These are phyloP conservation scores for Rhea americana DNA, from an alignment of 2,113 vertebrate genomes.

Conservation along the genomic window DNA sequence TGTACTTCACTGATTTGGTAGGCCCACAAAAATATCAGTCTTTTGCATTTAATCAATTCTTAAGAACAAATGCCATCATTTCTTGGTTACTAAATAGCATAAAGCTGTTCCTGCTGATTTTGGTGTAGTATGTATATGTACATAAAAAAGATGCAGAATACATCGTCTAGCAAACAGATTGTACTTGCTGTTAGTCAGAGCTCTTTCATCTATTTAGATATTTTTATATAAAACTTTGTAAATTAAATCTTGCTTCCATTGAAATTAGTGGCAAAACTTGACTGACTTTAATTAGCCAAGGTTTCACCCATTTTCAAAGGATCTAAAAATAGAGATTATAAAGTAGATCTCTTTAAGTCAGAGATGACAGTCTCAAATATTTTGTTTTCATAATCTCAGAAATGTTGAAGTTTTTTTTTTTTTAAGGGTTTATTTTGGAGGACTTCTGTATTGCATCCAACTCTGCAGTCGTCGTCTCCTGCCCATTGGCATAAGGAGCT, in stretches of 20 bases:
- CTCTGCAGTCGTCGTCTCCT: background rate
- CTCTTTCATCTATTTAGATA: background rate
- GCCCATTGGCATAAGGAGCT: background rate
- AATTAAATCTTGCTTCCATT: background rate
- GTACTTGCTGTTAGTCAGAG: conserved; percentile 36
- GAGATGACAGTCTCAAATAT: background rate
- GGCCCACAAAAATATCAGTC: background rate
- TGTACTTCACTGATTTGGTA: background rate
- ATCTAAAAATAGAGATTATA: background rate
- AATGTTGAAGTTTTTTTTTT: background rate
- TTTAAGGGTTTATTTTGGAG: background rate
- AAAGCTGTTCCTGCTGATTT: background rate
- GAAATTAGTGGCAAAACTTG: background rate
- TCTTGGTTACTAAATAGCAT: conserved; percentile 24
- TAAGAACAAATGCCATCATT: background rate
- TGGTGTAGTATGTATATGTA: background rate
- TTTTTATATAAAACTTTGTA: background rate
- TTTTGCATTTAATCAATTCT: conserved; percentile 8
- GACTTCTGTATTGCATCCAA: background rate
- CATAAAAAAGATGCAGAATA: background rate
- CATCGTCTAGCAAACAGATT: conserved; percentile 7
- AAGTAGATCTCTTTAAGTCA: background rate
- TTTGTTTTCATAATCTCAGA: background rate
- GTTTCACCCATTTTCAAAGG: background rate
- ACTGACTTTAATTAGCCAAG: background rate